Evolutionary conservation across 2,797 vertebrate genomes (phyloP), one percentile per base, ranked within the genome.

Genomic region (Paedocypris micromegethes): DNA sequence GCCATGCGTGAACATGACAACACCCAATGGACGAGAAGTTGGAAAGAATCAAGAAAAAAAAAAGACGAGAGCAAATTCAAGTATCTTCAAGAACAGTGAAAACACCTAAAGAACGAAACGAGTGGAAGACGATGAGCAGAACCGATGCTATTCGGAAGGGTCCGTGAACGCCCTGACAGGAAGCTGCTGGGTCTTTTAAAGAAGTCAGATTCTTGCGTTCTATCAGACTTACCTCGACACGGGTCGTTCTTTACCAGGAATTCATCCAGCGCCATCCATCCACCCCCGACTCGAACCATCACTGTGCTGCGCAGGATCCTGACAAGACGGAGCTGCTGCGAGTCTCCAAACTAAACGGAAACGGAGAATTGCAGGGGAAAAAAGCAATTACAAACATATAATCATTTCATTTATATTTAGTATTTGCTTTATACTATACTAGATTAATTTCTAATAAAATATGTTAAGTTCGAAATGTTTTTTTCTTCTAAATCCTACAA

Each of bases 221-320:
- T 65, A 43, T 70, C 9, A 8, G 60, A 64, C 88, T 92, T 87
- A 99, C 97, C 97, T 96, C 97, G 90, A 85, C 97, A 99, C 3
- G 97, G 97, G 80, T 99, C 97, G 0, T 98, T 99, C 83, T 99
- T 99, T 62, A 99, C 97, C 6, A 99, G 78, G 48, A 99, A 99
- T 73, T 99, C 97, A 49, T 99, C 97, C 81, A 99, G 90, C 49
- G 97, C 97, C 97, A 99, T 99, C 97, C 97, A 99, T 0, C 97
- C 97, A 6, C 97, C 97, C 0, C 96, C 97, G 1, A 99, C 97
- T 0, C 97, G 88, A 59, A 99, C 97, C 97, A 99, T 98, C 75
- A 99, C 97, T 0, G 97, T 98, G 83, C 97, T 99, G 71, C 97
- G 92, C 83, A 99, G 83, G 72, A 99, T 99, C 70, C 97, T 89